A percentile compares a stretch with the other conserved stretches of the same genome.
Conservation (phyloP, 2,797 vertebrate genomes). For the Ataeniobius toweri region DNA sequence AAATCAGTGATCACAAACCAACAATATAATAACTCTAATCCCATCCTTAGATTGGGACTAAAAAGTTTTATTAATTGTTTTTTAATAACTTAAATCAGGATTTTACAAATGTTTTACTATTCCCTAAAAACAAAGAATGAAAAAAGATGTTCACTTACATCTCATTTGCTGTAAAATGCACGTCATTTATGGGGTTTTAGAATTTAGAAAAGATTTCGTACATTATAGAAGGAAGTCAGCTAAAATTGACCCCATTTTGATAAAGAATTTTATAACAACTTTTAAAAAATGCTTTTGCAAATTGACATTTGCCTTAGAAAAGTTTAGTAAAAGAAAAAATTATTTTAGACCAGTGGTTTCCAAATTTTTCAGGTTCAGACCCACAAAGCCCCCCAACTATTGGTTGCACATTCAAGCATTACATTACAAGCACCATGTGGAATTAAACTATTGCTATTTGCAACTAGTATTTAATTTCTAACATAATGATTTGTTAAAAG, state of each 20-base stretch:
- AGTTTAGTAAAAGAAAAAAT: neutral
- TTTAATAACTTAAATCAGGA: neutral
- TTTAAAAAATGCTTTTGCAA: neutral
- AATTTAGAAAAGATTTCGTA: neutral
- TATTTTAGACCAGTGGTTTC: neutral
- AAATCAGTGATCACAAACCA: neutral
- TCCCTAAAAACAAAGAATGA: neutral
- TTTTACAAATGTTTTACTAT: neutral
- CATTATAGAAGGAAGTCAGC: neutral
- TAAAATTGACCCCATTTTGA: neutral
- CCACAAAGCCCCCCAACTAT: neutral
- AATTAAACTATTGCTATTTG: neutral
- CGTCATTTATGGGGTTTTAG: neutral
- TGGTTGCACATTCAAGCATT: neutral
- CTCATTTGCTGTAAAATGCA: neutral
- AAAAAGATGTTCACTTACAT: neutral
- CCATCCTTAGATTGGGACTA: neutral
- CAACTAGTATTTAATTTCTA: neutral
- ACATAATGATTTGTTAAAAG: neutral
- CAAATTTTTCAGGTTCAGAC: neutral
- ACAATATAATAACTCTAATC: neutral
- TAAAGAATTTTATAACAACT: neutral
- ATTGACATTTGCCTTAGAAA: neutral
- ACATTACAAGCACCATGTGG: neutral
- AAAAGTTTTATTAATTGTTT: neutral